Evolutionary conservation across 2,113 vertebrate genomes (phyloP).

Genomic region (Corydoras maculifer): DNA sequence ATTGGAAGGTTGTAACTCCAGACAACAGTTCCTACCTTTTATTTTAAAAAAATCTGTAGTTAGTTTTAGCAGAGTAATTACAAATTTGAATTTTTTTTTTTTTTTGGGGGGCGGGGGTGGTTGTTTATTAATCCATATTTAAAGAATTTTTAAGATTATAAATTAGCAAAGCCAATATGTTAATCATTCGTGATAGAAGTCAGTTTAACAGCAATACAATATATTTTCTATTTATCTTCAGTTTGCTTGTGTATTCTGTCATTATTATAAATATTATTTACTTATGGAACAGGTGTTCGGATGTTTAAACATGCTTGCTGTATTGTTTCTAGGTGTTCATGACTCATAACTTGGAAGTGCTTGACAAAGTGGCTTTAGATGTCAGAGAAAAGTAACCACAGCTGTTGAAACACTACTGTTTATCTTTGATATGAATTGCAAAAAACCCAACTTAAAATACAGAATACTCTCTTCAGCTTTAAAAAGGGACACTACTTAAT

Average conservation of each 20-base stretch:
- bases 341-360: slow-evolving; percentile 9
- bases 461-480: too few relatives aligned
- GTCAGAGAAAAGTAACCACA: slow-evolving; percentile 6
- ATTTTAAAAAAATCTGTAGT: too few relatives aligned
- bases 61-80: too few relatives aligned
- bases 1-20: slow-evolving; percentile 12
- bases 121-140: too few relatives aligned
- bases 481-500: too few relatives aligned
- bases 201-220: background rate
- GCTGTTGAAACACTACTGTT: slow-evolving; percentile 8
- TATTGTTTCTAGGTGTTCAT: slow-evolving; percentile 16
- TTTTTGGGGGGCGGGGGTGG: too few relatives aligned
- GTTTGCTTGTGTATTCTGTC: background rate
- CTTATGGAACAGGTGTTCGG: slow-evolving; percentile 9
- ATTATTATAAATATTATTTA: slow-evolving; percentile 22
- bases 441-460: background rate
- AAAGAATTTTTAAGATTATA: too few relatives aligned
- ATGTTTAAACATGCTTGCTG: slow-evolving; percentile 23
- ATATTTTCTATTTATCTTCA: slow-evolving; percentile 3
- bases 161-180: background rate
- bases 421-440: slow-evolving; percentile 10
- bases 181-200: background rate
- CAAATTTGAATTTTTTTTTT: too few relatives aligned
- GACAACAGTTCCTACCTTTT: background rate
- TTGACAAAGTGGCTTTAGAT: slow-evolving; percentile 18